Evolutionary conservation across 2,113 vertebrate genomes (phyloP).

Genomic region (Myodes glareolus): DNA sequence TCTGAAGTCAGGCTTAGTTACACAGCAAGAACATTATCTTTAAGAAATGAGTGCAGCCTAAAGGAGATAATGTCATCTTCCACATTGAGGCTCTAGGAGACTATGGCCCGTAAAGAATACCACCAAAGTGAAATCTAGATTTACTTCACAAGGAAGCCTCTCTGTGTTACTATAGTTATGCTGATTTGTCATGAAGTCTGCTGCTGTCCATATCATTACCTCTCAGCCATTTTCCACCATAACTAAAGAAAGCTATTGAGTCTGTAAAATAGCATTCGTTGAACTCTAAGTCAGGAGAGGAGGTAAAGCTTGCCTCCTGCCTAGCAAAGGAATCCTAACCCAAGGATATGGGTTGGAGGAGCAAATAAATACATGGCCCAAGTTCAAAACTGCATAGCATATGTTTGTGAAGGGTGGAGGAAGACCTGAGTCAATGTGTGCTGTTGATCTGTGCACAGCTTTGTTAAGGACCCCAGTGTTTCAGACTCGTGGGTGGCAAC

Average conservation of each 20-base stretch:
- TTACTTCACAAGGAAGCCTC: not conserved
- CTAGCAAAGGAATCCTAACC: conserved; percentile 26
- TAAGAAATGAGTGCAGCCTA: not conserved
- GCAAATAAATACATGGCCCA: not conserved
- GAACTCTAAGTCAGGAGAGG: not conserved
- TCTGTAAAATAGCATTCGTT: not conserved
- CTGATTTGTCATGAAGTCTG: not conserved
- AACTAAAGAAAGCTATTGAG: conserved; percentile 21
- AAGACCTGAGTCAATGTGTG: not conserved
- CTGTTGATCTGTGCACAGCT: not conserved
- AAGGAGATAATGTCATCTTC: not conserved
- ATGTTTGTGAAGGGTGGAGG: not conserved
- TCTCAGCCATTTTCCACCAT: not conserved
- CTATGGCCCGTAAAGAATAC: not conserved
- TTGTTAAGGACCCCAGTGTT: not conserved
- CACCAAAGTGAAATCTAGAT: not conserved
- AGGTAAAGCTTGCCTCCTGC: not conserved
- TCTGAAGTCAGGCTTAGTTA: not conserved
- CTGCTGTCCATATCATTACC: not conserved
- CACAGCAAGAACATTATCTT: not conserved
- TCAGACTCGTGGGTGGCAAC: not conserved
- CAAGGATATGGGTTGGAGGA: not conserved
- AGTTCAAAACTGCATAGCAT: not conserved
- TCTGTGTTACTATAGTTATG: not conserved
- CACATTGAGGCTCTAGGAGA: not conserved